Base-by-base conservation (phyloP, 2,113 vertebrate genomes). In the Chelonoidis abingdonii region DNA sequence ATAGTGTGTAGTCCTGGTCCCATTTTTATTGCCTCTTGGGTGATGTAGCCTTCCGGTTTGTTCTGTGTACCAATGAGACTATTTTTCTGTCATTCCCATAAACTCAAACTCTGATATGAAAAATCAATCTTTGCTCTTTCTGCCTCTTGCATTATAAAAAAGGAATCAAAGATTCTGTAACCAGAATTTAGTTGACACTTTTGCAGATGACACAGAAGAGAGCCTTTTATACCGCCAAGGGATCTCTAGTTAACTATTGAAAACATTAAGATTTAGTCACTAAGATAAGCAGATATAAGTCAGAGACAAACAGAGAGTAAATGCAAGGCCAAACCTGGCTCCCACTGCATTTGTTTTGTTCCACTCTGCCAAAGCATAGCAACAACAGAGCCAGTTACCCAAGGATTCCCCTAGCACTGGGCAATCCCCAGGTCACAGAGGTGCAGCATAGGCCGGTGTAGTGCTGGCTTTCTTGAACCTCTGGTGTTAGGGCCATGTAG, bases 61-160 rank as follows among this genome's bases (percentile, higher is more conserved):
- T 62, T 80, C 54, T 92, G 35, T n/a, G 89, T 88, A 49, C 38
- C 86, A 84, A 22, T 13, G 14, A 93, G 10, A 17, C 75, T 47
- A 72, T 90, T n/a, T 79, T 87, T 80, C 87, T 89, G 2, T 16
- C 83, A 88, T 6, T 1, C 2, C 9, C 69, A 50, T 88, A 89
- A 94, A 91, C 19, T 87, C 92, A 83, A 57, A 7, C 25, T 89
- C 89, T 96, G 75, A 80, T 89, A 83, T 92, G 25, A 88, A 91
- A 91, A 92, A 92, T 91, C 89, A 54, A 0, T 3, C 24, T 9
- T 29, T 47, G 7, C 50, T 86, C 49, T 89, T 93, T 80, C 49
- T 86, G 6, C 25, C 90, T 93, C 82, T 89, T 80, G 57, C 6
- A 76, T 25, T 52, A 80, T 50, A 35, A 84, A 87, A 84, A 87